Conservation (phyloP, 1,140 invertebrate species). For the Rhopalosiphum padi region DNA sequence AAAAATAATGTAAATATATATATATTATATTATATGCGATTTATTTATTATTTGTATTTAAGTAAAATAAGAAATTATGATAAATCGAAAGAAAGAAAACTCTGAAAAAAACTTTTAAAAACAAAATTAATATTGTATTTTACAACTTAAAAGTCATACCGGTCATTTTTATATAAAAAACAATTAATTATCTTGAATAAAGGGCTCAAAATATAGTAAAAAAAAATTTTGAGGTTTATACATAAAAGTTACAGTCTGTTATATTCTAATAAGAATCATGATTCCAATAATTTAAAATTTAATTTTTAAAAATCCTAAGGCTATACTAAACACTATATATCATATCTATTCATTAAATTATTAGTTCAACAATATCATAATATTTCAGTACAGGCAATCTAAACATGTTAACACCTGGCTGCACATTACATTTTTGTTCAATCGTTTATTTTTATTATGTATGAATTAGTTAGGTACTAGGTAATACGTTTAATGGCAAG, state of each 20-base stretch:
- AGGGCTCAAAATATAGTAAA: background rate
- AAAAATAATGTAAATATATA: background rate
- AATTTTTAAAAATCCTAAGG: background rate
- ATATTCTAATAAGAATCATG: background rate
- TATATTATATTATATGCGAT: no score
- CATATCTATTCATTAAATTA: background rate
- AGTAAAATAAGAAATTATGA: background rate
- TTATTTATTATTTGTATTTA: no score
- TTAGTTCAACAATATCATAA: background rate
- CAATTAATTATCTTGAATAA: background rate
- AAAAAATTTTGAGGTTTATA: background rate
- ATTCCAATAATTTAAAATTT: background rate
- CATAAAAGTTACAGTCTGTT: background rate
- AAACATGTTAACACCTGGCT: background rate
- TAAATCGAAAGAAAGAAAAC: no score
- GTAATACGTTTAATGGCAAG: background rate
- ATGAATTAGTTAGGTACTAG: background rate
- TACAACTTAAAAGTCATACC: background rate
- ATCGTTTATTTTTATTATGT: background rate
- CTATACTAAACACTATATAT: background rate
- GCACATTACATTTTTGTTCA: background rate
- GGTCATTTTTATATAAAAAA: background rate
- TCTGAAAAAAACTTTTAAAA: background rate
- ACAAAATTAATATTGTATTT: background rate
- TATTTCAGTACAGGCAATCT: background rate